A percentile compares a stretch with the other conserved stretches of the same genome.
phyloP scores from a whole-genome alignment of 2,888 invertebrate species.

The Ichneumon xanthorius region DNA sequence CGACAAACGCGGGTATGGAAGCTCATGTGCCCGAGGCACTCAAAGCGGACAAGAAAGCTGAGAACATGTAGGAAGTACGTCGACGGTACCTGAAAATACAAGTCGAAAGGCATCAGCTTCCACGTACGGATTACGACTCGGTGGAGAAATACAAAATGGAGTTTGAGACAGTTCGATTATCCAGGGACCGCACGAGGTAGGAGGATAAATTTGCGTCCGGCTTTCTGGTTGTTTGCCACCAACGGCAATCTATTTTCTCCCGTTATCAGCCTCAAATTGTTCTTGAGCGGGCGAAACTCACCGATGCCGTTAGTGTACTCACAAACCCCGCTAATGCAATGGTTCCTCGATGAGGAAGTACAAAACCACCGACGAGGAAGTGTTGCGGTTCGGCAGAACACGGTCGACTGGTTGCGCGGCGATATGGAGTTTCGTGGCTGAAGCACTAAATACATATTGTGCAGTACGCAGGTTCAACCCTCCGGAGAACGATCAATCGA shows the following conservation, averaged over 20 bases:
- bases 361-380: neutral
- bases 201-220: neutral
- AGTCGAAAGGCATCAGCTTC: neutral
- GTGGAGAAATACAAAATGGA: slow-evolving; percentile 7
- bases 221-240: neutral
- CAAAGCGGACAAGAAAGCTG: slow-evolving; percentile 4
- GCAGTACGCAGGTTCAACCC: neutral
- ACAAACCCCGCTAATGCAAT: neutral
- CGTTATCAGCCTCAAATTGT: neutral
- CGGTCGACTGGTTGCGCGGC: neutral
- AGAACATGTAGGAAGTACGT: slow-evolving; percentile 17
- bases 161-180: neutral
- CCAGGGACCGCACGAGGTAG: neutral
- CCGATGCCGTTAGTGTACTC: neutral
- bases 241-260: neutral
- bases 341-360: neutral
- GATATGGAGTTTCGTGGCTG: neutral
- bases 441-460: slow-evolving; percentile 14
- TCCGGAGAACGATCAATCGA: slow-evolving; percentile 49
- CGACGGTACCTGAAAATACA: slow-evolving; percentile 2
- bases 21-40: slow-evolving; percentile 1
- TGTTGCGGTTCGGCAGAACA: neutral
- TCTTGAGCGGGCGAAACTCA: no score
- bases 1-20: slow-evolving; percentile 37
- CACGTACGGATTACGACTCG: neutral